phyloP scores from a whole-genome alignment of 2,888 invertebrate genomes.

The Oligia strigilis region DNA sequence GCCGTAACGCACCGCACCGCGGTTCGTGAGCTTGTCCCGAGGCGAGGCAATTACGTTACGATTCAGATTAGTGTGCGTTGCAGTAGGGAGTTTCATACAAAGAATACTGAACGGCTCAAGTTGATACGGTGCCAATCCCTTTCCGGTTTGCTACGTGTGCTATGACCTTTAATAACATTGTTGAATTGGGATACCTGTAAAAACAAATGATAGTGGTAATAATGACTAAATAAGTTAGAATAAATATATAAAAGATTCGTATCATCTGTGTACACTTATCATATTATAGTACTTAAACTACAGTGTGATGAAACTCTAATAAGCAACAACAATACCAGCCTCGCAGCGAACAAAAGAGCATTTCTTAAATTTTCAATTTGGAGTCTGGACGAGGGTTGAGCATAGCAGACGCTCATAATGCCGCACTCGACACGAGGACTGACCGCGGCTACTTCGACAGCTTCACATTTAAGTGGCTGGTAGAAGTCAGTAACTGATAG shows the following conservation, averaged over 20 bases:
- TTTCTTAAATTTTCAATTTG: conserved; percentile 86
- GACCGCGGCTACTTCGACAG: conserved; percentile 88
- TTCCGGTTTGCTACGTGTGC: too few species aligned
- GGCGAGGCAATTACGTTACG: too few species aligned
- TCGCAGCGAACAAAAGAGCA: conserved; percentile 66
- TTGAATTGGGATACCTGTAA: neutral
- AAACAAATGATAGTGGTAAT: too few species aligned
- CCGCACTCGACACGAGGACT: conserved; percentile 85
- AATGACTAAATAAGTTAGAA: too few species aligned
- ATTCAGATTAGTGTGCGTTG: too few species aligned
- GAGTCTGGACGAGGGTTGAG: conserved; percentile 80
- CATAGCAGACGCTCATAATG: conserved; percentile 86
- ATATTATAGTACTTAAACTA: neutral
- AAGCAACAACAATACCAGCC: conserved; percentile 39
- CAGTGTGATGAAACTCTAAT: conserved; percentile 27
- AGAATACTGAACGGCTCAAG: too few species aligned
- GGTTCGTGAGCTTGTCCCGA: too few species aligned
- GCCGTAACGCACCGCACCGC: too few species aligned
- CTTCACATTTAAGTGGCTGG: conserved; percentile 79
- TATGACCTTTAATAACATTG: too few species aligned
- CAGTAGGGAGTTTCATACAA: too few species aligned
- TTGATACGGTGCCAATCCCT: too few species aligned
- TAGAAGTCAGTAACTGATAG: conserved; percentile 62
- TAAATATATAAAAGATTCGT: neutral
- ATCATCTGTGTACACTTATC: too few species aligned